These are phyloP conservation scores for Pseudochaenichthys georgianus DNA, from an alignment of 2,797 vertebrate species.

Conservation along the genomic window DNA sequence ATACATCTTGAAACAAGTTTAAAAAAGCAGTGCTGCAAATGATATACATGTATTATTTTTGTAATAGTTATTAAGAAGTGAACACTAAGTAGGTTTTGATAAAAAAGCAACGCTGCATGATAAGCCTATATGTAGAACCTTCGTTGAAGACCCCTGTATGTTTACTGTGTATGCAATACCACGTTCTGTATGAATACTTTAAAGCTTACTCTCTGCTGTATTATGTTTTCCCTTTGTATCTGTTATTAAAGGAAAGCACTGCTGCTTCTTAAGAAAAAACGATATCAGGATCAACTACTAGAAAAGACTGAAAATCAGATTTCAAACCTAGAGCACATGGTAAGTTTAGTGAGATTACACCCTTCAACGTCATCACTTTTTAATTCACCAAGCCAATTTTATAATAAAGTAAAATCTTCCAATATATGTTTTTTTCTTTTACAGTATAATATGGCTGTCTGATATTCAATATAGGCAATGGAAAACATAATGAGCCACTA, in stretches of 20 bases:
- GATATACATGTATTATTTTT: neutral
- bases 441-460: neutral
- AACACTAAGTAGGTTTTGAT: neutral
- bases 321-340: conserved; percentile 93
- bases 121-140: neutral
- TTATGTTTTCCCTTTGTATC: neutral
- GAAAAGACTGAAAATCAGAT: conserved; percentile 93
- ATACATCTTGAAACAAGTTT: neutral
- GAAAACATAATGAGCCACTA: neutral
- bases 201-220: neutral
- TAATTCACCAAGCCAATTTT: neutral
- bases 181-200: neutral
- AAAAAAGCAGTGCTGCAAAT: neutral
- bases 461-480: neutral
- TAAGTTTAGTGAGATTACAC: conserved; percentile 63
- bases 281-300: conserved; percentile 92
- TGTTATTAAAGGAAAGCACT: conserved; percentile 87
- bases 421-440: neutral
- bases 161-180: neutral
- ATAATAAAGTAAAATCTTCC: neutral
- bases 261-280: conserved; percentile 93
- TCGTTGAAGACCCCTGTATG: neutral
- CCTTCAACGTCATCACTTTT: neutral
- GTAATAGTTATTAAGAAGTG: neutral
- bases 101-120: neutral